phyloP scores from a whole-genome alignment of 2,888 invertebrate species.

The Thera britannica region DNA sequence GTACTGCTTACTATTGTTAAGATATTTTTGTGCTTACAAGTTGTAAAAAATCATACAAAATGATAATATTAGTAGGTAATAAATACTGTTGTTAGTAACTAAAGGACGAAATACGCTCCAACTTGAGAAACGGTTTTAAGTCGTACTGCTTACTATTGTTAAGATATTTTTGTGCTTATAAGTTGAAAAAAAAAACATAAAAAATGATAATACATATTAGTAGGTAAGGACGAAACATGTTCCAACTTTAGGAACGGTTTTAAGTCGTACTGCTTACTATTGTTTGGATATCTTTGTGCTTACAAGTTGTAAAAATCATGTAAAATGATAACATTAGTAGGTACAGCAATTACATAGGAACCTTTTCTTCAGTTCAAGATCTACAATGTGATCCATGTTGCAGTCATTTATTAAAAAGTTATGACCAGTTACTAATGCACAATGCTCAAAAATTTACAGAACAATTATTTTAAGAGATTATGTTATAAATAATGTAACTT shows the following conservation, averaged over 20 bases:
- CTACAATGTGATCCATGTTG: conserved; percentile 53
- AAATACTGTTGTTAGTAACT: not conserved
- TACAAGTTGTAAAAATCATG: conserved; percentile 46
- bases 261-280: not conserved
- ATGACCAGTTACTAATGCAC: conserved; percentile 15
- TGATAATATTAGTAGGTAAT: too few species aligned
- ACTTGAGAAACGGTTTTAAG: not conserved
- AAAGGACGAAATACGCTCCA: not conserved
- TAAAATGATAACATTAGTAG: conserved; percentile 26
- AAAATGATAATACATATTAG: too few species aligned
- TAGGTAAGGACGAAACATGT: not conserved
- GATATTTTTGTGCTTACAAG: too few species aligned
- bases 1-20: too few species aligned
- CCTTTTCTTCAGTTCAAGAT: conserved; percentile 79
- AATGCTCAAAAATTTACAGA: conserved; percentile 16
- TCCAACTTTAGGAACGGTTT: not conserved
- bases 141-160: not conserved
- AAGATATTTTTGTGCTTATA: too few species aligned
- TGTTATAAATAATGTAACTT: conserved; percentile 32
- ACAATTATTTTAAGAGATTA: conserved; percentile 20
- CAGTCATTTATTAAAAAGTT: conserved; percentile 33
- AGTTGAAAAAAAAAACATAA: too few species aligned
- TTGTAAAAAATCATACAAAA: too few species aligned
- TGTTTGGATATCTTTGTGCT: conserved; percentile 42
- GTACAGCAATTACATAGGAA: conserved; percentile 77